Evolutionary conservation across 2,113 vertebrate species (phyloP).

Genomic region (Natator depressus): DNA sequence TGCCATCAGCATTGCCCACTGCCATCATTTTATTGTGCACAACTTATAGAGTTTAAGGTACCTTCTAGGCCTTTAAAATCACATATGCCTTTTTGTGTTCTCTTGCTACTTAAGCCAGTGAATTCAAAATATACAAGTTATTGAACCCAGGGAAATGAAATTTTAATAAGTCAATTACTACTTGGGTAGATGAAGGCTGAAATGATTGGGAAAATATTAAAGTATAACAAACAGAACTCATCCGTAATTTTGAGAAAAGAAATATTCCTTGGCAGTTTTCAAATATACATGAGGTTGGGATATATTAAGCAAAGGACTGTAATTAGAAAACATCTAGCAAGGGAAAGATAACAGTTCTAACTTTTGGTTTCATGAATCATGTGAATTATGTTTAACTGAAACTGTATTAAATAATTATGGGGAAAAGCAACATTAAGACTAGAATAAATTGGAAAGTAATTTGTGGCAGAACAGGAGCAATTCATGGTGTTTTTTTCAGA

Average conservation of each 20-base stretch:
- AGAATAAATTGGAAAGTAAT: neutral
- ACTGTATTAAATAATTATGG: neutral
- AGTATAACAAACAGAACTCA: neutral
- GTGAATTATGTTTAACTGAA: slow-evolving; percentile 10
- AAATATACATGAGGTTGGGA: slow-evolving; percentile 11
- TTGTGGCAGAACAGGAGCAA: neutral
- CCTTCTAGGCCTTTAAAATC: neutral
- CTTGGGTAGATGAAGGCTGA: neutral
- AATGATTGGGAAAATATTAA: neutral
- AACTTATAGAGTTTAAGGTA: neutral
- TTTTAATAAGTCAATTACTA: slow-evolving; percentile 34
- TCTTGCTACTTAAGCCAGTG: neutral
- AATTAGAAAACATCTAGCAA: slow-evolving; percentile 1
- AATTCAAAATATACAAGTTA: neutral
- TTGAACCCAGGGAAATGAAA: slow-evolving; percentile 18
- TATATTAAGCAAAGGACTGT: neutral
- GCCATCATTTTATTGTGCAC: neutral
- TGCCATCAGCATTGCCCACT: neutral
- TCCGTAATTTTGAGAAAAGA: neutral
- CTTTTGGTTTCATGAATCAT: neutral
- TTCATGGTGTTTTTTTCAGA: neutral
- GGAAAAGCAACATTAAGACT: neutral
- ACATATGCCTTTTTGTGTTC: neutral
- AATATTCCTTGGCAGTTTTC: neutral
- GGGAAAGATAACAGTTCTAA: neutral